These are phyloP conservation scores for Parnassius smintheus DNA, from an alignment of 2,888 invertebrate genomes.

Conservation along the genomic window DNA sequence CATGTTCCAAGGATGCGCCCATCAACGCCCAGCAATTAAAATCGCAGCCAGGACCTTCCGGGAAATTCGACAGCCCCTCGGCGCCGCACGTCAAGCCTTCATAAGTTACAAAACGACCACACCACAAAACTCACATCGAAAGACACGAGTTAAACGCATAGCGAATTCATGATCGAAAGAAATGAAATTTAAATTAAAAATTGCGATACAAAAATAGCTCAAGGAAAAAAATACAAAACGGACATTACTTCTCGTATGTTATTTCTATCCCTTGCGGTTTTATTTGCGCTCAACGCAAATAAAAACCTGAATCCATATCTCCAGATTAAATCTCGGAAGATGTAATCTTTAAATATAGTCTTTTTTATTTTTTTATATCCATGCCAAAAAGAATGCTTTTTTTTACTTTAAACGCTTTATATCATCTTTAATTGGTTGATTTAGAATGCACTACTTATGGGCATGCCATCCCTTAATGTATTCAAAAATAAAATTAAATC, in stretches of 20 bases:
- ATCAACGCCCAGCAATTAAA: constrained; percentile 57
- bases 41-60: constrained; percentile 60
- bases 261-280: constrained; percentile 21
- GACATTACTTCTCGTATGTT: constrained; percentile 21
- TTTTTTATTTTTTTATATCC: constrained; percentile 8
- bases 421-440: neutral
- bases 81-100: constrained; percentile 12
- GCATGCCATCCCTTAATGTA: too few relatives aligned
- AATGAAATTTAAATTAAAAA: constrained; percentile 26
- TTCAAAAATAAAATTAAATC: too few relatives aligned
- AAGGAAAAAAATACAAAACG: constrained; percentile 10
- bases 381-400: neutral
- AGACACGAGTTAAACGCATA: constrained; percentile 19
- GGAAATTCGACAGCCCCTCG: constrained; percentile 48
- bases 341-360: constrained; percentile 16
- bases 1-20: constrained; percentile 50
- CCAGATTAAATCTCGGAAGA: constrained; percentile 20
- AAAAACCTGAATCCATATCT: constrained; percentile 16
- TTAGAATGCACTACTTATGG: neutral
- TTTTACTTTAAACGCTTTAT: neutral
- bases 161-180: constrained; percentile 22
- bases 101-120: constrained; percentile 21
- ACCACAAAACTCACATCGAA: constrained; percentile 9
- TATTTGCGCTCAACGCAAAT: constrained; percentile 19
- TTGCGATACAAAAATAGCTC: constrained; percentile 17